Evolutionary conservation across 2,113 vertebrate genomes (phyloP), one percentile per base, ranked within the genome.

Genomic region (Chitala chitala): DNA sequence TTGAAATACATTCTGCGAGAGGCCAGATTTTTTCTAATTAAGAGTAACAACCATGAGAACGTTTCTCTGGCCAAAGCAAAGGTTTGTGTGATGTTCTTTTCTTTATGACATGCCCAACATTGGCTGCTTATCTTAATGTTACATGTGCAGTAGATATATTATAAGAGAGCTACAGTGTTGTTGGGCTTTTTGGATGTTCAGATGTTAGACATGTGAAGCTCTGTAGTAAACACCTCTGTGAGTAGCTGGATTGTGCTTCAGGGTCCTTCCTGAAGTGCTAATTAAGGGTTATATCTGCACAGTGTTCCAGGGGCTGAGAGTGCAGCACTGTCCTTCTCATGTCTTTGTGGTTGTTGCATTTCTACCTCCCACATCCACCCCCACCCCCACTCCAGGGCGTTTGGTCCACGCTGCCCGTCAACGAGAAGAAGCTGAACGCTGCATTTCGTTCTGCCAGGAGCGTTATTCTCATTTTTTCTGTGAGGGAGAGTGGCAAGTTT

Each of bases 31-130:
- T 99, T 98, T 85, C 93, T 99, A 68, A 98, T 99, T 76, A 99
- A 99, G 87, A 99, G 96, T 92, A 99, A 99, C 90, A 99, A 99
- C 84, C 96, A 98, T 76, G 96, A 99, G 82, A 99, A 99, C 2
- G 96, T 99, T 1, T 98, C 96, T 0, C 92, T 99, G 84, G 96
- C 96, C 72, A 99, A 99, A 91, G 96, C 96, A 31, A 99, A 99
- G 94, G 96, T 98, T 85, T 51, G 71, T 65, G 15, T 33, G 17
- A 42, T 56, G 26, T 17, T 61, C 26, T 15, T 24, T 36, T 24
- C 2, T 1, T 8, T 6, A n/a, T n/a, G 0, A 13, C 9, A 5
- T 15, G 7, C 31, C n/a, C 33, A 29, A 38, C n/a, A n/a, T n/a
- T n/a, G n/a, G n/a, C n/a, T n/a, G n/a, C n/a, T n/a, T n/a, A n/a